phyloP scores from a whole-genome alignment of 1,140 invertebrate genomes.

The Mactra quadrangularis region DNA sequence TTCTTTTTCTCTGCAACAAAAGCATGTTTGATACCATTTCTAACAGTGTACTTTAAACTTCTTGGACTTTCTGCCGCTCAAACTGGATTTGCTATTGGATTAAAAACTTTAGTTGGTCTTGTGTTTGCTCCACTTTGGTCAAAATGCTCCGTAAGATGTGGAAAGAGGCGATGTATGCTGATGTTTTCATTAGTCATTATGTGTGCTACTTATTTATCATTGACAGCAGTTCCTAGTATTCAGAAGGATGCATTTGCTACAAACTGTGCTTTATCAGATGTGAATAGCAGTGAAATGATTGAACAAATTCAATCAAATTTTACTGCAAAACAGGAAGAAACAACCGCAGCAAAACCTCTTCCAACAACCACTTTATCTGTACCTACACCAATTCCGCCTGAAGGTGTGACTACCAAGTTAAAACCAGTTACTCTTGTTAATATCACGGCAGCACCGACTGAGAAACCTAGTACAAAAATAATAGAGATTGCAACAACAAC shows the following conservation, averaged over 20 bases:
- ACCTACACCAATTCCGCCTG: too few relatives aligned
- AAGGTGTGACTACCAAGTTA: too few relatives aligned
- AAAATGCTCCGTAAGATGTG: slow-evolving; percentile 75
- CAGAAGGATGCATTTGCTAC: slow-evolving; percentile 52
- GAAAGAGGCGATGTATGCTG: slow-evolving; percentile 73
- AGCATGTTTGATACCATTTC: slow-evolving; percentile 79
- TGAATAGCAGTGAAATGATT: neutral
- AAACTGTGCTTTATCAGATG: slow-evolving; percentile 20
- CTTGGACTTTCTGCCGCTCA: slow-evolving; percentile 78
- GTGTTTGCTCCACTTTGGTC: slow-evolving; percentile 80
- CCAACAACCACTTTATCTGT: too few relatives aligned
- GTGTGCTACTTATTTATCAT: slow-evolving; percentile 72
- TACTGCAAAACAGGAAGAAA: too few relatives aligned
- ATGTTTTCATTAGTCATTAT: slow-evolving; percentile 79
- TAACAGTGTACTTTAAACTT: slow-evolving; percentile 79
- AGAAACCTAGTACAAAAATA: slow-evolving; percentile 5
- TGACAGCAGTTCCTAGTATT: slow-evolving; percentile 69
- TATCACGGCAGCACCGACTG: neutral
- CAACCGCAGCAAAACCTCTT: neutral
- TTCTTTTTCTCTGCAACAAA: slow-evolving; percentile 80
- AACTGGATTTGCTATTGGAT: slow-evolving; percentile 78
- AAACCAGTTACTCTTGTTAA: too few relatives aligned
- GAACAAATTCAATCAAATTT: too few relatives aligned
- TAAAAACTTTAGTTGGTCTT: slow-evolving; percentile 77
- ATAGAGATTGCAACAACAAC: neutral